Base-by-base conservation (phyloP, 2,888 invertebrate species). In the Pterobdella sp. region DNA sequence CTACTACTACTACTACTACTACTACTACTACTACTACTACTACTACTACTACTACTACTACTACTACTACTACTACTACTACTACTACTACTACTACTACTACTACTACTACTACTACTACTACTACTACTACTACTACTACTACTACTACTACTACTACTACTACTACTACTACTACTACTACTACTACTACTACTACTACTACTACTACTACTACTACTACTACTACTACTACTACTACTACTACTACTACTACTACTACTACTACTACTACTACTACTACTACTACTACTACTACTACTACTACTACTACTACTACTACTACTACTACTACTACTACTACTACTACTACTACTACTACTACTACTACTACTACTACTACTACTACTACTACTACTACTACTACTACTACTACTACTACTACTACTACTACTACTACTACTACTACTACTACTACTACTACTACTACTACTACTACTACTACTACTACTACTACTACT, bases 11-110 rank as follows among this genome's bases (percentile, higher is more conserved):
- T 72, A 36, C 72, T 72, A 37, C 72, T 72, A 67, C 72, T 72
- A 68, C 72, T 72, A 36, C 72, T 72, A 37, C 69, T 65, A 36
- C 72, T 72, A 68, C 72, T 72, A 36, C 72, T 72, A 37, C 72
- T 72, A 18, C 72, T 72, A 37, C 72, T 72, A 36, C 72, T 72
- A 68, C 72, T 72, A 36, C 72, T 72, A 68, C 69, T 72, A 67
- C 72, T 72, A 68, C 72, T 72, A 67, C 72, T 72, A 68, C 72
- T 72, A 67, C 66, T 72, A 37, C 72, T 72, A 36, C 72, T 72
- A 68, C 72, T 72, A 67, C 66, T 72, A 68, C 72, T 72, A 67
- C 72, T 72, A 68, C 66, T 72, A 67, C 66, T 65, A 34, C 66
- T 65, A 32, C 66, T 65, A 34, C 66, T 65, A 32, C 66, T 65